These are phyloP conservation scores for Vipera ursinii DNA, from an alignment of 2,797 vertebrate species.

Conservation along the genomic window DNA sequence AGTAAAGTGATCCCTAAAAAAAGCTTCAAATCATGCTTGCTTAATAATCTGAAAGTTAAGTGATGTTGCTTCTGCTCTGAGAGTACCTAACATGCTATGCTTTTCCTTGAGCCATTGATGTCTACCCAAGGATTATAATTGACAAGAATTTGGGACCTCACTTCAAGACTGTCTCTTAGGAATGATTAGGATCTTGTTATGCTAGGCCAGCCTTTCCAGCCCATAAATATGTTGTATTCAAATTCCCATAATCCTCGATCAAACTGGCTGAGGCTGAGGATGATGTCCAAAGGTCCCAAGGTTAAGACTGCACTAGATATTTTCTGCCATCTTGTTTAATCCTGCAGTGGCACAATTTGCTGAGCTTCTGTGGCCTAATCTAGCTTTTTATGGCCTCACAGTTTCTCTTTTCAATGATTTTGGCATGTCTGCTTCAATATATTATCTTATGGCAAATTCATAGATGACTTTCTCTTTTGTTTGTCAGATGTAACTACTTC, in stretches of 20 bases:
- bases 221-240: background rate
- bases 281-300: background rate
- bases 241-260: background rate
- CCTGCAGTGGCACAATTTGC: background rate
- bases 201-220: background rate
- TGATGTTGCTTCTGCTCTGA: background rate
- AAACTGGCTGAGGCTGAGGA: background rate
- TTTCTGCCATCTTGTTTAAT: background rate
- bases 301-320: background rate
- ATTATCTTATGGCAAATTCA: slow-evolving; percentile 27
- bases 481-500: slow-evolving; percentile 40
- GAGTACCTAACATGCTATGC: background rate
- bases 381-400: background rate
- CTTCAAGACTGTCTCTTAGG: background rate
- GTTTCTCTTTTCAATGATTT: slow-evolving; percentile 9
- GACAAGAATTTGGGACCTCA: background rate
- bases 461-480: slow-evolving; percentile 35
- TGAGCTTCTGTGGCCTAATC: background rate
- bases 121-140: background rate
- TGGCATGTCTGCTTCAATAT: slow-evolving; percentile 12
- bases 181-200: background rate
- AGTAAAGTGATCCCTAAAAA: background rate
- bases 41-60: background rate
- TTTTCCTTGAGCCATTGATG: background rate
- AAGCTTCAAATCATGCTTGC: background rate